Evolutionary conservation across 2,888 invertebrate species (phyloP).

Genomic region (Poecilus cupreus): DNA sequence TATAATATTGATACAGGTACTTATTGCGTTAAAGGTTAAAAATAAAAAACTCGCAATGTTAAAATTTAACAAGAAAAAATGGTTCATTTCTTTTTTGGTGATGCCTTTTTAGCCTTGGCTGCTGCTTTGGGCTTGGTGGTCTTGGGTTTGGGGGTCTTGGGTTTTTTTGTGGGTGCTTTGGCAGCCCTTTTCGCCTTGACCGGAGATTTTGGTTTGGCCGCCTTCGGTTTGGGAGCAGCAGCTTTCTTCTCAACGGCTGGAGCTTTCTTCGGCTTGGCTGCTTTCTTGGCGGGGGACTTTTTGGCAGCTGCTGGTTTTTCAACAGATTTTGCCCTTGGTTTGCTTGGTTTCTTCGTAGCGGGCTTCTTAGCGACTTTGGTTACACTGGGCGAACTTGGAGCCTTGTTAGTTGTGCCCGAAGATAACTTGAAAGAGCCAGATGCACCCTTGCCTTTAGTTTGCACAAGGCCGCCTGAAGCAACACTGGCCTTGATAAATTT

Average conservation of each 20-base stretch:
- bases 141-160: slow-evolving; percentile 71
- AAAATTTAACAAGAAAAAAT: neutral
- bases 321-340: slow-evolving; percentile 53
- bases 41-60: slow-evolving; percentile 16
- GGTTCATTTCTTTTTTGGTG: slow-evolving; percentile 32
- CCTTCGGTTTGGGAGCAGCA: slow-evolving; percentile 5
- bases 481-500: slow-evolving; percentile 77
- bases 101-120: slow-evolving; percentile 21
- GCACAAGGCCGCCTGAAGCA: slow-evolving; percentile 73
- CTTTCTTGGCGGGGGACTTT: slow-evolving; percentile 63
- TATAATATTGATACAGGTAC: slow-evolving; percentile 52
- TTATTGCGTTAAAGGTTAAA: slow-evolving; percentile 36
- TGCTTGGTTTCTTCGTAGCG: slow-evolving; percentile 62
- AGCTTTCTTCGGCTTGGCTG: slow-evolving; percentile 60
- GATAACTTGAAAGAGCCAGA: slow-evolving; percentile 74
- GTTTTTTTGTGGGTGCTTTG: slow-evolving; percentile 67
- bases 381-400: slow-evolving; percentile 40
- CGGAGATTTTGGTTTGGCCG: slow-evolving; percentile 58
- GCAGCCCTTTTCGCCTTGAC: slow-evolving; percentile 64
- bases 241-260: slow-evolving; percentile 63
- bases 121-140: slow-evolving; percentile 59
- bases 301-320: slow-evolving; percentile 66
- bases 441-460: slow-evolving; percentile 76
- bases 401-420: slow-evolving; percentile 61
- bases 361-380: slow-evolving; percentile 63